phyloP scores from a whole-genome alignment of 2,888 invertebrate species.

The Pyrgus malvae region DNA sequence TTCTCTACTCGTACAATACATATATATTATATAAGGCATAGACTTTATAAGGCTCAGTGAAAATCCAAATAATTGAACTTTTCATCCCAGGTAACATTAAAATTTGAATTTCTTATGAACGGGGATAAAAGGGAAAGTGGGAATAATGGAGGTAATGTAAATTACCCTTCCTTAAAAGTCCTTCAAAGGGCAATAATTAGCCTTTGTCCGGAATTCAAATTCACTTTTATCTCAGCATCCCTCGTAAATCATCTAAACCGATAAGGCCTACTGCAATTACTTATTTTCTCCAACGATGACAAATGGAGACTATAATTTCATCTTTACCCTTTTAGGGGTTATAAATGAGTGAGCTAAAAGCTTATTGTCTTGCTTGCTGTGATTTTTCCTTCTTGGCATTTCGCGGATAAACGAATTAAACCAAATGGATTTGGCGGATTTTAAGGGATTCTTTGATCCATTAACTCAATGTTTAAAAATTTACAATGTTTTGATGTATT shows the following conservation, averaged over 20 bases:
- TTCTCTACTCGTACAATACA: too few species aligned
- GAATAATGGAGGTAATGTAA: slow-evolving; percentile 55
- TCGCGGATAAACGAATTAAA: too few species aligned
- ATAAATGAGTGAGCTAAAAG: not conserved
- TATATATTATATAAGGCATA: too few species aligned
- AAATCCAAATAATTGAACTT: too few species aligned
- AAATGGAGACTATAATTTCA: slow-evolving; percentile 20
- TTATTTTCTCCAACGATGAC: slow-evolving; percentile 23
- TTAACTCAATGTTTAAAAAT: too few species aligned
- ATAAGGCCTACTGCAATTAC: slow-evolving; percentile 17
- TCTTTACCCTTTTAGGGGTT: not conserved
- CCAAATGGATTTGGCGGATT: too few species aligned
- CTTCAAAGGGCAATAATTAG: slow-evolving; percentile 65
- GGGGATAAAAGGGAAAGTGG: not conserved
- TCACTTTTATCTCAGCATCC: slow-evolving; percentile 41
- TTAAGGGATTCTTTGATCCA: too few species aligned
- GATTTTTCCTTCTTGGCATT: too few species aligned
- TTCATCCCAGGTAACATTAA: too few species aligned
- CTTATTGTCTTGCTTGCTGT: slow-evolving; percentile 2
- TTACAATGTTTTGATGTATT: too few species aligned
- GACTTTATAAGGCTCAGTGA: too few species aligned
- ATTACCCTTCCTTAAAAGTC: slow-evolving; percentile 51
- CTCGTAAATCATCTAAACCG: slow-evolving; percentile 43
- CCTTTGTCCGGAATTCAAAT: slow-evolving; percentile 55
- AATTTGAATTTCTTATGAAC: too few species aligned